These are phyloP conservation scores for Prionace glauca DNA, from an alignment of 2,797 vertebrate genomes.

Conservation along the genomic window DNA sequence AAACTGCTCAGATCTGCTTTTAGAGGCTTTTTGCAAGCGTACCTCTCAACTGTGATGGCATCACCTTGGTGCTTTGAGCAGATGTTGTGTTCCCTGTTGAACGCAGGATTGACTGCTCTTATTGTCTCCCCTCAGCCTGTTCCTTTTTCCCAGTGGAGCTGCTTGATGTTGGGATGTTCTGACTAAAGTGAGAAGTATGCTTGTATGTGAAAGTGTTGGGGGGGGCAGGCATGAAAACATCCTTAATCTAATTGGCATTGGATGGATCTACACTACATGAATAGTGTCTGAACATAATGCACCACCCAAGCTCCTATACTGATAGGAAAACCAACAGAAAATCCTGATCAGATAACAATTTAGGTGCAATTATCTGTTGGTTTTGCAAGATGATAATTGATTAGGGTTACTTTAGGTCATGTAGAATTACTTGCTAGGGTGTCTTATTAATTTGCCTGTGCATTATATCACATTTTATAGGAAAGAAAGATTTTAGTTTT, in stretches of 20 bases:
- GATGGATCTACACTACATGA: not conserved
- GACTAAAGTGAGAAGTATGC: not conserved
- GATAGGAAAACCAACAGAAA: not conserved
- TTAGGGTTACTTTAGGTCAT: not conserved
- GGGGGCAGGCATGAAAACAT: not conserved
- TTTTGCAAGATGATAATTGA: not conserved
- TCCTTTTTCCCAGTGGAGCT: not conserved
- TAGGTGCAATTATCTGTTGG: not conserved
- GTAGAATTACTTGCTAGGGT: not conserved
- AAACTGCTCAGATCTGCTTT: not conserved
- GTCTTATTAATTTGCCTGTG: slow-evolving; percentile 1
- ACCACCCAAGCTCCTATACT: not conserved
- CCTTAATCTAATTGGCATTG: not conserved
- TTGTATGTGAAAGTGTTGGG: too few relatives aligned
- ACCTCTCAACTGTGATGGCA: not conserved
- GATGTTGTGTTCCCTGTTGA: not conserved
- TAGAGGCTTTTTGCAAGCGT: not conserved
- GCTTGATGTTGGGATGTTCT: not conserved
- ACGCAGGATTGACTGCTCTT: not conserved
- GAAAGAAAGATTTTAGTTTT: slow-evolving; percentile 2
- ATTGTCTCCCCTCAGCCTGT: not conserved
- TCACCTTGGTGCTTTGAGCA: not conserved
- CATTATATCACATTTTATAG: not conserved
- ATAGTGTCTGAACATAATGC: not conserved
- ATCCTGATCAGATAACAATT: not conserved